phyloP scores from a whole-genome alignment of 2,113 vertebrate genomes.

The Anoplopoma fimbria region DNA sequence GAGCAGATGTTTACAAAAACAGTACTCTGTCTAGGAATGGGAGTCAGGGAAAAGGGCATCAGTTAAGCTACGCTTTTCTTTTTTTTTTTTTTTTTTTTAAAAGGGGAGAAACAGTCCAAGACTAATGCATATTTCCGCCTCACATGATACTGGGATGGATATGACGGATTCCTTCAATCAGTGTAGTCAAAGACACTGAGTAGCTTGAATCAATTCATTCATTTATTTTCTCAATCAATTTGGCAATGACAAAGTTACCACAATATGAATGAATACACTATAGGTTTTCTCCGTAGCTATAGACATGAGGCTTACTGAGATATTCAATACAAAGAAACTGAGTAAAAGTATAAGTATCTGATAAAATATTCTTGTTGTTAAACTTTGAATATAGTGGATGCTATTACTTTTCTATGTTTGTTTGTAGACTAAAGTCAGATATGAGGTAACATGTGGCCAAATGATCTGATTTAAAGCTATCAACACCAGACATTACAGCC shows the following conservation, averaged over 20 bases:
- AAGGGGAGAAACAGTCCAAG: too few relatives aligned
- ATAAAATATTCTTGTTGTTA: too few relatives aligned
- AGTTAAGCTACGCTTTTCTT: constrained; percentile 16
- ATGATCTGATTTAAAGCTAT: background rate
- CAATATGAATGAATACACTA: background rate
- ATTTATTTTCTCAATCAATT: background rate
- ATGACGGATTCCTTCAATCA: constrained; percentile 5
- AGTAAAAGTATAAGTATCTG: too few relatives aligned
- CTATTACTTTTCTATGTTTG: background rate
- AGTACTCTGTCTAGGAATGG: constrained; percentile 62
- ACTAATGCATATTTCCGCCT: background rate
- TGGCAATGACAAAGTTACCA: background rate
- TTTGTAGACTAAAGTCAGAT: background rate
- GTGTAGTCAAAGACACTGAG: background rate
- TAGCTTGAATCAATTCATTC: background rate
- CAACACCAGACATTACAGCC: background rate
- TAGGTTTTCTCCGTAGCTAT: background rate
- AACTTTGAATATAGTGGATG: too few relatives aligned
- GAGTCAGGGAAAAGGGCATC: constrained; percentile 40
- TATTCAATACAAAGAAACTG: background rate
- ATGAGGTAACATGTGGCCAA: background rate
- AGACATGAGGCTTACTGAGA: background rate
- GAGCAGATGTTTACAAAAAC: constrained; percentile 71
- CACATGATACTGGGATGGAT: background rate
- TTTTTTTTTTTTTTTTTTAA: too few relatives aligned